Percentiles rank a stretch among this genome's conserved stretches.
Evolutionary conservation across 2,797 vertebrate species (phyloP).

Genomic region (Xyrichtys novacula): DNA sequence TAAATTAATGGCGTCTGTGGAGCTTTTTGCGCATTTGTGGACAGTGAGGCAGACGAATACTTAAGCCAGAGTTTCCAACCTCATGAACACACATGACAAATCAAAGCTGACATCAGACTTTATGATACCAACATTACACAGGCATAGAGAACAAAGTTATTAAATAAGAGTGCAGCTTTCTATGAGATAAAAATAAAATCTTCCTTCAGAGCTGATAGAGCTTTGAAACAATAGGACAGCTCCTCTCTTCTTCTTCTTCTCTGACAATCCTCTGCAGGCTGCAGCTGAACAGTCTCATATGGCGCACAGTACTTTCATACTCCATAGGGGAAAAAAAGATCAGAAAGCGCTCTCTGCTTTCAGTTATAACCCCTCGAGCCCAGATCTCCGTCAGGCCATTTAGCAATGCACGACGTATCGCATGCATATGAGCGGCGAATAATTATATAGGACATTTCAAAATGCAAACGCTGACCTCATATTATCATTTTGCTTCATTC

Average conservation of each 20-base stretch:
- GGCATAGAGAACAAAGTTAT: neutral
- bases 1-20: too few relatives aligned
- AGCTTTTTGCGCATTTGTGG: neutral
- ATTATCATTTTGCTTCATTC: slow-evolving; percentile 10
- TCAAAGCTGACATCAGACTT: neutral
- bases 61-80: neutral
- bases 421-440: slow-evolving; percentile 23
- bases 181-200: neutral
- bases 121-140: neutral
- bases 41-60: neutral
- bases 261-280: neutral
- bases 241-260: neutral
- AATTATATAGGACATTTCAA: neutral
- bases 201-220: neutral
- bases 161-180: neutral
- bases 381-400: slow-evolving; percentile 25
- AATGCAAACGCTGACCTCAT: neutral
- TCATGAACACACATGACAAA: neutral
- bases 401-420: neutral
- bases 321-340: slow-evolving; percentile 9
- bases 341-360: slow-evolving; percentile 36
- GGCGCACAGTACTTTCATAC: neutral
- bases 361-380: neutral
- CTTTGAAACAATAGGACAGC: neutral
- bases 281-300: slow-evolving; percentile 2